These are phyloP conservation scores for Petrocephalus microphthalmus DNA, from an alignment of 2,113 vertebrate species.

Conservation along the genomic window DNA sequence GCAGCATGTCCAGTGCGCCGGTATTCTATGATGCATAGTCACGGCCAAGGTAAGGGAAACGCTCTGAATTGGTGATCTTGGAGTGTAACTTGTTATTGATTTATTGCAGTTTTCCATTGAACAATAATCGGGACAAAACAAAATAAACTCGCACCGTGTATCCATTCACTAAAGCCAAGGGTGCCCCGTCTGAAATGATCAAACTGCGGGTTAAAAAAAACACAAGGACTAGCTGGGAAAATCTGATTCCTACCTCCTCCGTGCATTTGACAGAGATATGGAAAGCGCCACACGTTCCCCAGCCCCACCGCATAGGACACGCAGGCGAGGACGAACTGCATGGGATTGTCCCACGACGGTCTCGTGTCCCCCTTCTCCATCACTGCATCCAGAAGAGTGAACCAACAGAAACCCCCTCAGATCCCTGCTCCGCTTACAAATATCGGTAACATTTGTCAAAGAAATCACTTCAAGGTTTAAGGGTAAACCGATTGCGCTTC, in stretches of 20 bases:
- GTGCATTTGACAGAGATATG: slow-evolving; percentile 90
- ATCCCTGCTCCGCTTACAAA: background rate
- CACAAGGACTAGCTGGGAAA: background rate
- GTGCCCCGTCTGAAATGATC: background rate
- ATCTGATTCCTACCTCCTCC: slow-evolving; percentile 80
- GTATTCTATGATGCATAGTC: background rate
- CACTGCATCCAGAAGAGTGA: background rate
- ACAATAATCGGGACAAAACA: background rate
- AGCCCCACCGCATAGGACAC: slow-evolving; percentile 87
- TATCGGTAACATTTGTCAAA: background rate
- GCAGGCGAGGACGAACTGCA: slow-evolving; percentile 83
- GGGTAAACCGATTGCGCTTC: background rate
- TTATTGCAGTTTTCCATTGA: background rate
- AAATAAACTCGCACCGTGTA: background rate
- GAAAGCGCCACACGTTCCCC: slow-evolving; percentile 93
- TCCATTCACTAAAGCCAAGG: background rate
- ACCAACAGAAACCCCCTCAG: slow-evolving; percentile 5
- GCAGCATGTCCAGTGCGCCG: background rate
- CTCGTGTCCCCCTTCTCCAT: slow-evolving; percentile 62
- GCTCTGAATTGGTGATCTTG: background rate
- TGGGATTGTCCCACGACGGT: slow-evolving; percentile 73
- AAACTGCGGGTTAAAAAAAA: background rate
- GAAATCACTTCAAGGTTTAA: background rate
- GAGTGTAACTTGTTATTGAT: background rate
- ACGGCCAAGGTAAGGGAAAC: background rate